Evolutionary conservation across 2,113 vertebrate species (phyloP), one percentile per base, ranked within the genome.

Genomic region (Hirundichthys speculiger): DNA sequence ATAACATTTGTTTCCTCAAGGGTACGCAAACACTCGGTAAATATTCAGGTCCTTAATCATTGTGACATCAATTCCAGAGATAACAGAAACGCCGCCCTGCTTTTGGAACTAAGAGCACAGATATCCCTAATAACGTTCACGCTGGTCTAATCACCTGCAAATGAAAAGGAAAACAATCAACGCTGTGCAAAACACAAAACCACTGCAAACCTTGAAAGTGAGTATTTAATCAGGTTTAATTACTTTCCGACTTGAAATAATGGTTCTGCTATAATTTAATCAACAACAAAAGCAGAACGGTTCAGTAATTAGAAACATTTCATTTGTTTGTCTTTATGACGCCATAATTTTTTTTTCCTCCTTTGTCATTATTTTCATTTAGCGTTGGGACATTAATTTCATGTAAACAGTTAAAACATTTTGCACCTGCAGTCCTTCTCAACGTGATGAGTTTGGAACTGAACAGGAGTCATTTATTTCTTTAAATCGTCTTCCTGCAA

Each of bases 51-150:
- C 24, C 51, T 41, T 71, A 47, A 73, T 67, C 57, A 58, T 9
- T n/a, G 50, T 75, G 57, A 53, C 61, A 66, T 63, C 56, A 13
- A 40, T 45, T 53, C 30, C 55, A 69, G 56, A 75, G 80, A 83
- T 59, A 66, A 67, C 22, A 59, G 65, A 73, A 27, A 11, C 41
- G n/a, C 19, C 40, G 30, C 57, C 50, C 48, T 54, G 19, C 47
- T n/a, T n/a, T n/a, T 43, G 9, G 1, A 55, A n/a, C 46, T n/a
- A n/a, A 15, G 24, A 58, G 74, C 25, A 38, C 55, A 25, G 49
- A 61, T n/a, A n/a, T n/a, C n/a, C n/a, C n/a, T n/a, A n/a, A 42
- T 60, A 54, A 45, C 43, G 64, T 56, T 27, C 64, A 68, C 41
- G 22, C 46, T n/a, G 22, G 59, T 34, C 2, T 34, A 34, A 34